Conservation (phyloP, 2,888 invertebrate genomes). For the Volucella bombylans region DNA sequence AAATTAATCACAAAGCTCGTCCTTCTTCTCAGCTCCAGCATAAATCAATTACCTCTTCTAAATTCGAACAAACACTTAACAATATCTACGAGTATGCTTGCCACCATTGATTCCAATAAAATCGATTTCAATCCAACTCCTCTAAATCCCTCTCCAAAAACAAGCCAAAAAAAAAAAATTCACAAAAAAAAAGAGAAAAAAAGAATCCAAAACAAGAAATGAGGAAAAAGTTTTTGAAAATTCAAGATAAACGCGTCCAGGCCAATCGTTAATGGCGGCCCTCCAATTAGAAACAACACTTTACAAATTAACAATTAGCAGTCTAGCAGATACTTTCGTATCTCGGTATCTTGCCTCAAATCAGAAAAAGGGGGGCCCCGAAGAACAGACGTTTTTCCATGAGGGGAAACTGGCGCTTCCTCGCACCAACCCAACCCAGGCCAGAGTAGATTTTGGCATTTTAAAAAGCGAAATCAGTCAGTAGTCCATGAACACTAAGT, state of each 20-base stretch:
- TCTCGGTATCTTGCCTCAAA: too few species aligned
- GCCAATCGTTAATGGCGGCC: constrained; percentile 70
- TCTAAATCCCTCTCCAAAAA: background rate
- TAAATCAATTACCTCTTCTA: constrained; percentile 60
- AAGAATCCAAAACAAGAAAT: background rate
- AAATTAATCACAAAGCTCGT: constrained; percentile 60
- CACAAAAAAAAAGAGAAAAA: background rate
- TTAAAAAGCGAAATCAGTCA: constrained; percentile 57
- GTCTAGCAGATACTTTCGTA: constrained; percentile 9
- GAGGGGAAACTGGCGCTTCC: background rate
- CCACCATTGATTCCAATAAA: constrained; percentile 27
- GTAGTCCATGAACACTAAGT: constrained; percentile 30
- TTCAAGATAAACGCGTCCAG: constrained; percentile 49
- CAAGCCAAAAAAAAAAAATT: background rate
- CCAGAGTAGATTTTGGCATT: constrained; percentile 28
- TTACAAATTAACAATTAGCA: constrained; percentile 73
- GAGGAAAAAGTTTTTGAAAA: constrained; percentile 24
- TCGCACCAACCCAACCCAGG: background rate
- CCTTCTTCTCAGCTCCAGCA: constrained; percentile 39
- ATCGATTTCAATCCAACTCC: constrained; percentile 37
- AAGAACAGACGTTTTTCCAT: background rate
- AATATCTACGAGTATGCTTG: constrained; percentile 29
- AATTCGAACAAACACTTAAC: constrained; percentile 53
- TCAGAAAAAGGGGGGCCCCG: background rate
- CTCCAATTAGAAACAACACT: constrained; percentile 71